A percentile compares a stretch with the other conserved stretches of the same genome.
These are phyloP conservation scores for Gallinago paraguaiae DNA, from an alignment of 2,113 vertebrate species.

Conservation along the genomic window DNA sequence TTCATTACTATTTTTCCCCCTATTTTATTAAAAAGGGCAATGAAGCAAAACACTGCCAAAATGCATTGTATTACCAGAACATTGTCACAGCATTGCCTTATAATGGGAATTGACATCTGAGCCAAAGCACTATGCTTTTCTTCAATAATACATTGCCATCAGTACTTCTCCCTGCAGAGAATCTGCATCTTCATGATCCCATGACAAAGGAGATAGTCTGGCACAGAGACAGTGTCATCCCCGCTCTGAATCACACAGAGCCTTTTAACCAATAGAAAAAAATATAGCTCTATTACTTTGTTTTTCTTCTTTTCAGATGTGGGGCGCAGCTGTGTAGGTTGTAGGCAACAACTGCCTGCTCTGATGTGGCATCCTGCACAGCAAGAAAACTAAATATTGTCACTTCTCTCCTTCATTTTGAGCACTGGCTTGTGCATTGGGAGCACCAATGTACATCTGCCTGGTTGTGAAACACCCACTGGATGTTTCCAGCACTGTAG, in stretches of 20 bases:
- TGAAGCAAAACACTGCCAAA: background rate
- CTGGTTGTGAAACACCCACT: background rate
- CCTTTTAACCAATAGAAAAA: background rate
- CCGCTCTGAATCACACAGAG: background rate
- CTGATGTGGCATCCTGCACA: background rate
- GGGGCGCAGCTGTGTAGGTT: conserved; percentile 7
- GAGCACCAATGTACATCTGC: background rate
- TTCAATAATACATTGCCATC: conserved; percentile 24
- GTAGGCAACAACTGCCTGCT: background rate
- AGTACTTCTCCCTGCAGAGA: background rate
- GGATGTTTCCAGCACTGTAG: background rate
- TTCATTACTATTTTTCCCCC: background rate
- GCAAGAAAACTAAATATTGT: background rate
- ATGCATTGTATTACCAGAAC: background rate
- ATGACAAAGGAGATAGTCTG: background rate
- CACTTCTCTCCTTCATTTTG: background rate
- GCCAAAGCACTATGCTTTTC: background rate
- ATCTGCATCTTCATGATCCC: background rate
- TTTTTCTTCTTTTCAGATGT: background rate
- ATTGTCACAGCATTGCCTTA: background rate
- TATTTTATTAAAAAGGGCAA: conserved; percentile 5
- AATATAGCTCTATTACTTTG: background rate
- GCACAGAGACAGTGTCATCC: background rate
- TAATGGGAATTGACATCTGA: background rate
- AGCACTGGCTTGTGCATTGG: background rate